Evolutionary conservation across 1,140 invertebrate genomes (phyloP).

Genomic region (Drosophila nigrodunni): DNA sequence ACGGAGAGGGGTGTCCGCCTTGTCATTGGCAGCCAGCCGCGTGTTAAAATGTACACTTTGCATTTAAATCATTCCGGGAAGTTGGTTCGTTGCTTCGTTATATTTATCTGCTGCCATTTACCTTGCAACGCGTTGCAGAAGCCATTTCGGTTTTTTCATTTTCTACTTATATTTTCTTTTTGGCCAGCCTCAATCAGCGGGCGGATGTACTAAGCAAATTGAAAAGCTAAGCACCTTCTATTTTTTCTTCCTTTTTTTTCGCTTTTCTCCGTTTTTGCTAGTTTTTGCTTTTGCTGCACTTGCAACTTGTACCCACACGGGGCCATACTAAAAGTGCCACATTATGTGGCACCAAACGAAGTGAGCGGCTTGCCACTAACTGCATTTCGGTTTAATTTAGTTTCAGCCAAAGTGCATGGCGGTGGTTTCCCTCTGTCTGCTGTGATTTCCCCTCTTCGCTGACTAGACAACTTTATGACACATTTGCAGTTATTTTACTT

Average conservation of each 20-base stretch:
- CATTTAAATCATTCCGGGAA: conserved; percentile 82
- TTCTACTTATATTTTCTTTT: background rate
- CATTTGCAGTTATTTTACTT: background rate
- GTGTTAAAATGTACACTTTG: conserved; percentile 82
- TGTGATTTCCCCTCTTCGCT: background rate
- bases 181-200: conserved; percentile 46
- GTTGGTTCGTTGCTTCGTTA: conserved; percentile 64
- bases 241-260: conserved; percentile 8
- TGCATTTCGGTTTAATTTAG: conserved; percentile 36
- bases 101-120: conserved; percentile 76
- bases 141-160: conserved; percentile 9
- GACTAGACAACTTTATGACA: conserved; percentile 37
- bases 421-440: background rate
- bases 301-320: conserved; percentile 24
- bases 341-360: conserved; percentile 36
- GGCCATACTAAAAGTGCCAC: conserved; percentile 31
- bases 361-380: conserved; percentile 33
- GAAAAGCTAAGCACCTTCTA: conserved; percentile 63
- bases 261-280: too few relatives aligned
- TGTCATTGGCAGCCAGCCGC: conserved; percentile 60
- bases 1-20: conserved; percentile 5
- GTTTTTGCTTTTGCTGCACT: conserved; percentile 26
- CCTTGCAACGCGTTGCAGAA: conserved; percentile 31
- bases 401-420: conserved; percentile 1
- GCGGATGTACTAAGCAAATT: conserved; percentile 62